Conservation (phyloP, 2,797 vertebrate genomes). For the Brachyrhaphis roseni region DNA sequence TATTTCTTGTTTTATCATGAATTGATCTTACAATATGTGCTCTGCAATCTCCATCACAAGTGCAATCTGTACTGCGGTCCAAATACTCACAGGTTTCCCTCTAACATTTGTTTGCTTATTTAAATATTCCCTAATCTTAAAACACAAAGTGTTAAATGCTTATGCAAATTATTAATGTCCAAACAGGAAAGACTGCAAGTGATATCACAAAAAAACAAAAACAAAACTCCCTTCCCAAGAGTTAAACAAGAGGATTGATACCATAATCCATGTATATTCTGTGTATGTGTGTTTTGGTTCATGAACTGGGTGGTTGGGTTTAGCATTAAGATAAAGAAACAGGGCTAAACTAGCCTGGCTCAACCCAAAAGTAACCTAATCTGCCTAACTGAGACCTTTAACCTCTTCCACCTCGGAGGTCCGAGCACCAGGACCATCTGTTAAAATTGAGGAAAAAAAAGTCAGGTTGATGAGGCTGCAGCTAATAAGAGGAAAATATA, state of each 20-base stretch:
- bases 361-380: slow-evolving; percentile 10
- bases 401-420: slow-evolving; percentile 23
- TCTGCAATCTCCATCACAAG: slow-evolving; percentile 47
- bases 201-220: background rate
- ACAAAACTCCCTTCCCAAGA: background rate
- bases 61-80: slow-evolving; percentile 39
- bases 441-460: background rate
- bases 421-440: slow-evolving; percentile 1
- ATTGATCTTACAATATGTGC: slow-evolving; percentile 36
- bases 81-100: slow-evolving; percentile 33
- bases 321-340: slow-evolving; percentile 20
- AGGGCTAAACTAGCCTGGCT: slow-evolving; percentile 5
- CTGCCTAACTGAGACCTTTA: slow-evolving; percentile 8
- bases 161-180: slow-evolving; percentile 6
- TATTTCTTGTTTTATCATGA: slow-evolving; percentile 1
- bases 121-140: slow-evolving; percentile 21
- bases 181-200: slow-evolving; percentile 4
- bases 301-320: background rate
- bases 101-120: slow-evolving; percentile 37
- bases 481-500: background rate
- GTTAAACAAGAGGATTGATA: slow-evolving; percentile 5
- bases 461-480: background rate
- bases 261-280: slow-evolving; percentile 2
- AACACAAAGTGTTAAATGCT: slow-evolving; percentile 9
- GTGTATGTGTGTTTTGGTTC: background rate